Evolutionary conservation across 2,888 invertebrate species (phyloP), one percentile per base, ranked within the genome.

Genomic region (Trichogramma evanescens): DNA sequence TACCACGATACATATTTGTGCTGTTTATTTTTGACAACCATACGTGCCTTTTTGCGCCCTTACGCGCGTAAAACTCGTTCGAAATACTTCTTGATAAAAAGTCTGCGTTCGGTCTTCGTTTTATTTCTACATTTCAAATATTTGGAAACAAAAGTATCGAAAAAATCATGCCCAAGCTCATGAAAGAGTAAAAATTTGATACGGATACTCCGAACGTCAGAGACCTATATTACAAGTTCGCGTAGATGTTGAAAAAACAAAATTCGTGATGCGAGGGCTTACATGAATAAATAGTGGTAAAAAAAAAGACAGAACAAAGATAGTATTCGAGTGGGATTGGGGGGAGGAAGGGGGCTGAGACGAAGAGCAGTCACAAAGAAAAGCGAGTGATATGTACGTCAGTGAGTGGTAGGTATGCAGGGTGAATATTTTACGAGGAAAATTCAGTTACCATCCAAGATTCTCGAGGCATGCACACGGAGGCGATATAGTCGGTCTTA

Each of bases 371-470:
- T 61, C 59, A 62, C 62, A 64, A 64, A 62, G 64, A 62, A 62
- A 53, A 64, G 57, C 62, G 72, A 72, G 71, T 72, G 74, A 73
- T 74, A 73, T 70, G 74, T 72, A 74, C 59, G 62, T 59, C 61
- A 43, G 59, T n/a, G 39, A 26, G 41, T 41, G 42, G 70, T 66
- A 70, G 68, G 70, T 72, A 74, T 73, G 74, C 72, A 68, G 70
- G 71, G 72, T 74, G 74, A 74, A 74, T 74, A 74, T 74, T 74
- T 74, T 71, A 74, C 69, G 71, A 73, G 73, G 72, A 71, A 74
- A 74, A 74, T 74, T 74, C 71, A 73, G 74, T 74, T 74, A 74
- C 70, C 70, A 68, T 67, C 70, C 67, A 73, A 71, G 73, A 74
- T 73, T 74, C 71, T 70, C 71, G 69, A 72, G 72, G 73, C 74